phyloP scores from a whole-genome alignment of 2,888 invertebrate species.

The Spicauda simplicius region DNA sequence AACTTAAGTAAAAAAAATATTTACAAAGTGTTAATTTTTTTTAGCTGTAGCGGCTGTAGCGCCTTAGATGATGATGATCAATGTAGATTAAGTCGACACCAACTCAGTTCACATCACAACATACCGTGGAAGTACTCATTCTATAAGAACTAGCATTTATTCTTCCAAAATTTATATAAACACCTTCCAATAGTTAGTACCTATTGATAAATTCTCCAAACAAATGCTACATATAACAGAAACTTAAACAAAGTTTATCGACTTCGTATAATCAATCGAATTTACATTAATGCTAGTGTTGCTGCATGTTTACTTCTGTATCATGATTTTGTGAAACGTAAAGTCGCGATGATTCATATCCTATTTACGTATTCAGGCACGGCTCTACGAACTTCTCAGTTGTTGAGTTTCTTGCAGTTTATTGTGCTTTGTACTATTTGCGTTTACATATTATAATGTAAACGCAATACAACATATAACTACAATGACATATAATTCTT shows the following conservation, averaged over 20 bases:
- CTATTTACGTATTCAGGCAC: slow-evolving; percentile 23
- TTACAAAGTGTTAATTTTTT: no score
- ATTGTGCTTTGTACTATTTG: slow-evolving; percentile 11
- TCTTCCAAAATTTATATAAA: no score
- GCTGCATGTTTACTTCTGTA: neutral
- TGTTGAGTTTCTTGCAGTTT: slow-evolving; percentile 22
- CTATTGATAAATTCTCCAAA: neutral
- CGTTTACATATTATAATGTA: slow-evolving; percentile 10
- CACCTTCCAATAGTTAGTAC: neutral
- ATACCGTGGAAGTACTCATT: no score
- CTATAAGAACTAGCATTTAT: no score
- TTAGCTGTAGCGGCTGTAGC: no score
- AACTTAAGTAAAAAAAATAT: no score
- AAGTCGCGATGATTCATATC: slow-evolving; percentile 20
- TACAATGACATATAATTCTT: neutral
- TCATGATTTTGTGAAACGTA: slow-evolving; percentile 15
- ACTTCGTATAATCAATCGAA: neutral
- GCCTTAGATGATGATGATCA: no score
- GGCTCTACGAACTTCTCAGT: slow-evolving; percentile 15
- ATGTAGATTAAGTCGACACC: no score
- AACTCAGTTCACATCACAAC: no score
- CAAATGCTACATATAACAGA: neutral
- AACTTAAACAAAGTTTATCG: neutral
- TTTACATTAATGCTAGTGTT: neutral
- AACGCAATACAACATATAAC: slow-evolving; percentile 11